phyloP scores from a whole-genome alignment of 2,797 vertebrate species.

The Xenopus petersii region DNA sequence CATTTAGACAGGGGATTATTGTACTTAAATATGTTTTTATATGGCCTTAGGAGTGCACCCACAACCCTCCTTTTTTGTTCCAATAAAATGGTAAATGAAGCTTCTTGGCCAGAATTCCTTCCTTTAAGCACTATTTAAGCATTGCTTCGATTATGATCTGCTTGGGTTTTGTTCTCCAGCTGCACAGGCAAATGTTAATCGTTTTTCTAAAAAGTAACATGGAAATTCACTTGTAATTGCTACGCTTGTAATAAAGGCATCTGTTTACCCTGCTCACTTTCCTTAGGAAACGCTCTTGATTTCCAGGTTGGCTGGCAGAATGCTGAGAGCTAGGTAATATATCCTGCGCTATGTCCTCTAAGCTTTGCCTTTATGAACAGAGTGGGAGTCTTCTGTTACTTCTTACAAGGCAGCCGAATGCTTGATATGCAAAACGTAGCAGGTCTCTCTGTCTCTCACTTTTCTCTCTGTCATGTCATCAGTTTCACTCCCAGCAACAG shows the following conservation, averaged over 20 bases:
- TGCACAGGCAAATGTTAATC: conserved; percentile 31
- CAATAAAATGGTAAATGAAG: too few relatives aligned
- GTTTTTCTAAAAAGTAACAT: conserved; percentile 27
- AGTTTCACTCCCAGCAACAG: background rate
- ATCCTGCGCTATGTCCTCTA: conserved; percentile 22
- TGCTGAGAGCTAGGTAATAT: conserved; percentile 44
- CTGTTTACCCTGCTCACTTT: conserved; percentile 32
- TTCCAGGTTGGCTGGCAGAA: conserved; percentile 33
- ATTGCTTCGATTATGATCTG: background rate
- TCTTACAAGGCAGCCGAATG: conserved; percentile 38
- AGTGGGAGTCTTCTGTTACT: conserved; percentile 37
- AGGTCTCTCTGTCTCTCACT: background rate
- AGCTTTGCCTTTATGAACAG: conserved; percentile 36
- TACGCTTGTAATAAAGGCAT: conserved; percentile 43
- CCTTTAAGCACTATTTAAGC: too few relatives aligned
- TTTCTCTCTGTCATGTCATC: conserved; percentile 8
- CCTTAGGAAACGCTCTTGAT: conserved; percentile 24
- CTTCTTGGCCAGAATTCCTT: too few relatives aligned
- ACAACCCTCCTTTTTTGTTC: too few relatives aligned
- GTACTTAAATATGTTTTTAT: too few relatives aligned
- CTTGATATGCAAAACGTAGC: conserved; percentile 32
- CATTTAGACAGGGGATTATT: too few relatives aligned
- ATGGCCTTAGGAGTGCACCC: too few relatives aligned
- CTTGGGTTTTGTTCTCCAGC: background rate
- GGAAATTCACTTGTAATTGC: conserved; percentile 41